Conservation (phyloP, 2,797 vertebrate species). For the Enteromius afrohamiltoni region DNA sequence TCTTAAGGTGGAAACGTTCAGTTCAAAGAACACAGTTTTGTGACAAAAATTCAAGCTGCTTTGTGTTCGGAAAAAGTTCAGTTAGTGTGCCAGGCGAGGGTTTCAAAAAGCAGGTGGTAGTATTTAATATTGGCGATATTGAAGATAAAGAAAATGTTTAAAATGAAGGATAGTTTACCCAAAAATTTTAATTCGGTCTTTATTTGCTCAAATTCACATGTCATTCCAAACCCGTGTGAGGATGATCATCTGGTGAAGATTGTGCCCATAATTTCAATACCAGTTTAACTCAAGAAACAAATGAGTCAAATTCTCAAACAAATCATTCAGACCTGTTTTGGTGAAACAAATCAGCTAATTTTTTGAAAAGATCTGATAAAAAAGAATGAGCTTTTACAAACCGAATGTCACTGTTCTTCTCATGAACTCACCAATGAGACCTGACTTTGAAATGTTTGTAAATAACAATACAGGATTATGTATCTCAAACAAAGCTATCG, state of each 20-base stretch:
- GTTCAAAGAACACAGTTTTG: constrained; percentile 30
- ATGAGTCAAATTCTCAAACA: background rate
- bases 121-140: background rate
- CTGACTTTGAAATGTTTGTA: background rate
- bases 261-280: background rate
- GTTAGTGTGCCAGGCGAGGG: background rate
- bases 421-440: background rate
- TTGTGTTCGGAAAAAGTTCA: background rate
- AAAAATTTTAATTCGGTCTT: background rate
- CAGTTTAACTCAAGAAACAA: background rate
- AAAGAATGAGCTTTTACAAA: background rate
- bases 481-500: background rate
- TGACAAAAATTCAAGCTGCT: constrained; percentile 28
- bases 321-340: background rate
- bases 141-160: background rate
- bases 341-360: background rate
- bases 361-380: background rate
- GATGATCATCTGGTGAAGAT: background rate
- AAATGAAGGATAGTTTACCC: background rate
- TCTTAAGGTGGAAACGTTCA: constrained; percentile 32
- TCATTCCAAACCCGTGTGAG: background rate
- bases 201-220: background rate
- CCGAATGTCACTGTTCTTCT: background rate
- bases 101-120: background rate
- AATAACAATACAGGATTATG: background rate